phyloP scores from a whole-genome alignment of 2,888 invertebrate species.

The Plagodis pulveraria region DNA sequence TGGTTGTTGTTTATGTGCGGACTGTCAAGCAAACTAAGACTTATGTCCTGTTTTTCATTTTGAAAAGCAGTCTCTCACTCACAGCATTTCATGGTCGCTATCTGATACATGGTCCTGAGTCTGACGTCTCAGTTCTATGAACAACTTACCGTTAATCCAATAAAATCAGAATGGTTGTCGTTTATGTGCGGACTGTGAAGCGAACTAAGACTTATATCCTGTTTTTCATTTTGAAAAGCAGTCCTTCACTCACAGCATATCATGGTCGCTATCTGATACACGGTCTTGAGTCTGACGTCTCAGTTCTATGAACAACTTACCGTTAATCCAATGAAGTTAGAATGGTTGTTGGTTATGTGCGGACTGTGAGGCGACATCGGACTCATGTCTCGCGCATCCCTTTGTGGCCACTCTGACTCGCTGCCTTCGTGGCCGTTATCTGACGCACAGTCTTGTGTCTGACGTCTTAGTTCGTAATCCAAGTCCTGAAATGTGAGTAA shows the following conservation, averaged over 20 bases:
- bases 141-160: slow-evolving; percentile 79
- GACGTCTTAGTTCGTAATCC: slow-evolving; percentile 91
- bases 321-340: slow-evolving; percentile 84
- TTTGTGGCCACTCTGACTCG: slow-evolving; percentile 89
- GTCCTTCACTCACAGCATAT: no score
- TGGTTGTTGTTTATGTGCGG: no score
- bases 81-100: no score
- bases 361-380: slow-evolving; percentile 86
- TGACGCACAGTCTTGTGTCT: slow-evolving; percentile 83
- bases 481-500: slow-evolving; percentile 81
- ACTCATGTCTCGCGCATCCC: slow-evolving; percentile 70
- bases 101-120: no score
- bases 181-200: no score
- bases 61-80: no score
- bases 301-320: slow-evolving; percentile 48
- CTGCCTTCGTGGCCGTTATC: slow-evolving; percentile 84
- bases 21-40: no score
- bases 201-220: no score
- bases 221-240: no score
- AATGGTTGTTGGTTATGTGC: slow-evolving; percentile 70
- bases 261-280: no score
- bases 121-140: neutral
- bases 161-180: slow-evolving; percentile 49
- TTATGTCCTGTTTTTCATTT: no score
- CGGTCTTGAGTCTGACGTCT: no score